Evolutionary conservation across 30 jellyfish, hydroid and myxozoan species (phyloP).

Genomic region (Rhopilema esculentum): DNA sequence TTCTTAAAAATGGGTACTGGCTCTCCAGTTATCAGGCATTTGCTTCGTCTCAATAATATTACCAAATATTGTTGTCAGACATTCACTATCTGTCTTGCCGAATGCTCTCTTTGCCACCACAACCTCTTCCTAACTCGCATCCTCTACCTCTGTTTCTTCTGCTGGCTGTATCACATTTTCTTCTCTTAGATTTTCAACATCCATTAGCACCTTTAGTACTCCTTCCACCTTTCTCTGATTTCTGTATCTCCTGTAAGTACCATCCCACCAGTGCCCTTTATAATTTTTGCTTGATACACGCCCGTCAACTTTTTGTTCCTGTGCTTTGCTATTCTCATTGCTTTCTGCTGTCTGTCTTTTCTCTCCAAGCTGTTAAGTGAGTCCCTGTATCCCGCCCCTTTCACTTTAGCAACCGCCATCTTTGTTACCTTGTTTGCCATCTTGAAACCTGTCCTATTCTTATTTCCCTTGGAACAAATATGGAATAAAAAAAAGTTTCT

Average conservation of each 20-base stretch:
- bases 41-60: slow-evolving; percentile 17
- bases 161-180: slow-evolving; percentile 9
- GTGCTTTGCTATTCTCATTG: slow-evolving; percentile 39
- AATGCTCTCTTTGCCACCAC: slow-evolving; percentile 33
- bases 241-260: slow-evolving; percentile 22
- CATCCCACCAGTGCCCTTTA: slow-evolving; percentile 3
- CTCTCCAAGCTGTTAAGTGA: too few species aligned
- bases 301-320: slow-evolving; percentile 6
- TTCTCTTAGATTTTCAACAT: slow-evolving; percentile 22
- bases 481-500: too few species aligned
- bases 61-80: not conserved
- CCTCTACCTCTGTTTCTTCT: slow-evolving; percentile 12
- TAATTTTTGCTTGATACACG: slow-evolving; percentile 23
- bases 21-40: slow-evolving; percentile 51
- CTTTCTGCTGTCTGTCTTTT: slow-evolving; percentile 22
- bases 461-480: too few species aligned
- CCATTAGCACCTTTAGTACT: slow-evolving; percentile 27
- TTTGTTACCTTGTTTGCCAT: too few species aligned
- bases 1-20: slow-evolving; percentile 34
- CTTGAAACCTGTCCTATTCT: too few species aligned
- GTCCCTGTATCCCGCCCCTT: too few species aligned
- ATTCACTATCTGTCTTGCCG: slow-evolving; percentile 9
- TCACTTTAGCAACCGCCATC: too few species aligned
- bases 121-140: slow-evolving; percentile 12
- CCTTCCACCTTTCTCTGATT: slow-evolving; percentile 17